phyloP scores from a whole-genome alignment of 2,888 invertebrate genomes.

The Platycheirus rosarum region DNA sequence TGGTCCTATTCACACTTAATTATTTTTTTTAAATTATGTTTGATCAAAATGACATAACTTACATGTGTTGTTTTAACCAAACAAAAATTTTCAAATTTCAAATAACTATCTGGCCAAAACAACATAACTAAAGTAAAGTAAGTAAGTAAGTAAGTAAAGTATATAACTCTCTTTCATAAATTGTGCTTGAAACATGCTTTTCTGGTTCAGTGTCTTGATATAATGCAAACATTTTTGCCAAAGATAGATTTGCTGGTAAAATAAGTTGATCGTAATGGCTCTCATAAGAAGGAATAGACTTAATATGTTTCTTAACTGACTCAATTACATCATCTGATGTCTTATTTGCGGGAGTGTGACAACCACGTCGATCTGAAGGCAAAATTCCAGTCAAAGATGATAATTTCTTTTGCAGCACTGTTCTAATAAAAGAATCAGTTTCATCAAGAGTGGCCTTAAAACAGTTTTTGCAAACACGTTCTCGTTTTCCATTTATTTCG shows the following conservation, averaged over 20 bases:
- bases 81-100: too few species aligned
- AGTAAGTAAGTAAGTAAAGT: too few species aligned
- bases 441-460: neutral
- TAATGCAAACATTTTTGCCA: conserved; percentile 15
- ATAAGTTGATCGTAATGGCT: neutral
- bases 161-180: too few species aligned
- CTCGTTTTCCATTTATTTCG: neutral
- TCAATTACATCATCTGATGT: neutral
- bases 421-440: conserved; percentile 1
- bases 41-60: too few species aligned
- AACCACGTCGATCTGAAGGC: conserved; percentile 7
- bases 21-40: too few species aligned
- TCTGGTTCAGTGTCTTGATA: neutral
- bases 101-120: too few species aligned
- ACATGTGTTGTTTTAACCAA: too few species aligned
- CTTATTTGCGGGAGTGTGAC: neutral
- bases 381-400: conserved; percentile 1
- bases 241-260: conserved; percentile 14
- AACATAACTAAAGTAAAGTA: too few species aligned
- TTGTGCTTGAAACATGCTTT: too few species aligned
- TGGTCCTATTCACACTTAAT: too few species aligned
- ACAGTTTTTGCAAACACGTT: neutral
- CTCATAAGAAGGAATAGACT: conserved; percentile 7
- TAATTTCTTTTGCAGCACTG: conserved; percentile 2
- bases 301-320: conserved; percentile 15